These are phyloP conservation scores for Equus quagga DNA, from an alignment of 2,113 vertebrate genomes.

Conservation along the genomic window DNA sequence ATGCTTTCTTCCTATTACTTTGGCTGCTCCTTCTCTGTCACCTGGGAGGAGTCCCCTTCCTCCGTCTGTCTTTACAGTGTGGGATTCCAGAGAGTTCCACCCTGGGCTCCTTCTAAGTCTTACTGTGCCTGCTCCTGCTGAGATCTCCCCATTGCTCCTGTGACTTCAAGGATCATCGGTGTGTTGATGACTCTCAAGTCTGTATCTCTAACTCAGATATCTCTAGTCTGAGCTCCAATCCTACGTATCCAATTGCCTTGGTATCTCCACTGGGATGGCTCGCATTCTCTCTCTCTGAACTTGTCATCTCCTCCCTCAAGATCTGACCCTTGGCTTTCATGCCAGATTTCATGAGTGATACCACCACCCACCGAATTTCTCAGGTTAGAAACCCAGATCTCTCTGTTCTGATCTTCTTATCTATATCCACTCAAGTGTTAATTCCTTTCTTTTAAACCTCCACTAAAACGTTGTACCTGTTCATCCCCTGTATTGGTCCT, in stretches of 20 bases:
- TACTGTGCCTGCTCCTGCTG: neutral
- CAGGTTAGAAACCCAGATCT: neutral
- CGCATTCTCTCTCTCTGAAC: neutral
- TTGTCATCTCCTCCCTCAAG: neutral
- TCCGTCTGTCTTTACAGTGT: neutral
- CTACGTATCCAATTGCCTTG: neutral
- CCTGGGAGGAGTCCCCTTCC: neutral
- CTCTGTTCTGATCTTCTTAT: neutral
- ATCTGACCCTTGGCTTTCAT: neutral
- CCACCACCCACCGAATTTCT: neutral
- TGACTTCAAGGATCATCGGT: neutral
- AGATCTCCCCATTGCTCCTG: neutral
- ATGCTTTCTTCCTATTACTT: neutral
- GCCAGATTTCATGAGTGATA: neutral
- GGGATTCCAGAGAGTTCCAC: neutral
- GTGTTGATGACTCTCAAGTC: neutral
- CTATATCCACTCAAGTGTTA: neutral
- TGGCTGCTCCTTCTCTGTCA: neutral
- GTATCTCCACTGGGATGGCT: neutral
- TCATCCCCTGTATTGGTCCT: neutral
- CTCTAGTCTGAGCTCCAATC: neutral
- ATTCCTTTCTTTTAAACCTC: neutral
- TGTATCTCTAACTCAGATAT: neutral
- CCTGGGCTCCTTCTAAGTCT: neutral
- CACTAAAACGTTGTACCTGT: neutral